Evolutionary conservation across 2,888 invertebrate genomes (phyloP), one percentile per base, ranked within the genome.

Genomic region (Harpalus rubripes): DNA sequence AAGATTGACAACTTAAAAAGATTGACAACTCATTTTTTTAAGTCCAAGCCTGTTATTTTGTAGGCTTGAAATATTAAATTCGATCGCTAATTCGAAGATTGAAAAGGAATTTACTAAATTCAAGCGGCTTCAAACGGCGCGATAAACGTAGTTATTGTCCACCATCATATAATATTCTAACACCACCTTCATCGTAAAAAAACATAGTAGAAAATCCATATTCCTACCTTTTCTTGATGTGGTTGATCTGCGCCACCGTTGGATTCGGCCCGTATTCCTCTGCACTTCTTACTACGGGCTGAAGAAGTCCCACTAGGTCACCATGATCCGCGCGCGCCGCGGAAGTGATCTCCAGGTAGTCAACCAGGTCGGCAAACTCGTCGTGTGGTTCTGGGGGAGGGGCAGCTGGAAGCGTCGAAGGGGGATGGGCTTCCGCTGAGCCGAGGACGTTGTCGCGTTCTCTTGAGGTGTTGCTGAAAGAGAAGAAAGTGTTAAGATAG

Each of bases 181-280:
- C 44, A 16, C 4, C 1, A 1, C 7, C 59, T 15, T 32, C 0
- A 15, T 0, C 7, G 7, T 7, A 59, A 4, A 59, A 16, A 2
- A 12, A 12, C n/a, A 59, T 7, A 58, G 2, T 58, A 16, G 0
- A 59, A 59, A 10, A 15, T n/a, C 7, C n/a, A 7, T 59, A 0
- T 16, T 16, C 59, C 18, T 16, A 32, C 32, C 80, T 63, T 16
- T 61, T 18, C 61, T 41, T n/a, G 41, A 16, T 39, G 18, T 80
- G 94, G 88, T 95, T 94, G 90, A 96, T 91, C 88, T 95, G 94
- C 0, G 93, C 95, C 85, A 97, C 92, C 3, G 94, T 94, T 0
- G 96, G 96, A 90, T 96, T 96, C 10, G 12, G 10, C 12, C 44
- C 44, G 10, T 1, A 12, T 65, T 93, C 92, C 87, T 94, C 93